Percentiles rank a stretch among this genome's conserved stretches.
Evolutionary conservation across 2,113 vertebrate genomes (phyloP).

Genomic region (Aplodontia rufa): DNA sequence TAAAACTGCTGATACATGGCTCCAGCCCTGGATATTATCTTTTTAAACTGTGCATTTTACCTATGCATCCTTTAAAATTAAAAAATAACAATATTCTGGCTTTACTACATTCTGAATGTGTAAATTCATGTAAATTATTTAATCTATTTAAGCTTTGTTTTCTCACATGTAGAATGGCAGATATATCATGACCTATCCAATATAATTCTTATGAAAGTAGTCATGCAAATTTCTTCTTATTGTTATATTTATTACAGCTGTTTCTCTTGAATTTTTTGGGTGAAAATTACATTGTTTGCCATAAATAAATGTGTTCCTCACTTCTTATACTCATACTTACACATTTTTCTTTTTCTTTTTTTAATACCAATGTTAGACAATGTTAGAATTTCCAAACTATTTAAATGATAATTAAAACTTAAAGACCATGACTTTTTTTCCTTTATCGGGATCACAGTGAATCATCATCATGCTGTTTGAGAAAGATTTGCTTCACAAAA

Average conservation of each 20-base stretch:
- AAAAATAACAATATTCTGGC: neutral
- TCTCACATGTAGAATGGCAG: neutral
- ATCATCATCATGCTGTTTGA: neutral
- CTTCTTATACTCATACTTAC: neutral
- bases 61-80: neutral
- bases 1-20: too few relatives aligned
- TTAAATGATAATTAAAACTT: neutral
- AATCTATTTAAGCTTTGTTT: neutral
- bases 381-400: neutral
- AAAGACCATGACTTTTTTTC: neutral
- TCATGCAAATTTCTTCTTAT: neutral
- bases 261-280: neutral
- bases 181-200: neutral
- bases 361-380: neutral
- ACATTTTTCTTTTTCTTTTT: neutral
- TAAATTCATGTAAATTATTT: neutral
- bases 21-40: neutral
- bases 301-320: neutral
- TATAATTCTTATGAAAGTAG: neutral
- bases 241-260: neutral
- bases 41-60: neutral
- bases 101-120: neutral
- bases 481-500: neutral
- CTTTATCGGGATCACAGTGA: neutral
- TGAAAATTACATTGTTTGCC: neutral